Base-by-base conservation (phyloP, 2,797 vertebrate species). In the Novumbra hubbsi region DNA sequence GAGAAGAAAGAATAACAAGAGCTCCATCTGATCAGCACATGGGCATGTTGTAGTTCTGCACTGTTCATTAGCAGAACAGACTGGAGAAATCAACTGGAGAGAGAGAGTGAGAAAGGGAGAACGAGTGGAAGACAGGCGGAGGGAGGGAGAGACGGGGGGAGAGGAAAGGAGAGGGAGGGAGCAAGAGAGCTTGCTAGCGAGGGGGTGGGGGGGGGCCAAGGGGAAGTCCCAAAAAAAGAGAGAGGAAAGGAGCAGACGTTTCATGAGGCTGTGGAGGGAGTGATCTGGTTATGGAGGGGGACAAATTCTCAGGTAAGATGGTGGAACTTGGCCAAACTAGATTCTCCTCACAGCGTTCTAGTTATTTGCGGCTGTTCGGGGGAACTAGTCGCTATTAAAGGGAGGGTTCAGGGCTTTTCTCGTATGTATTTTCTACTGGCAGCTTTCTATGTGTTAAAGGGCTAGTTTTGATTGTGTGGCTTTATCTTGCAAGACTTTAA, bases 251-350 rank as follows among this genome's bases (percentile, higher is more conserved):
- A 87, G 88, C 83, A 88, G 86, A 90, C 83, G 76, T 87, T 92
- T 81, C 89, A 92, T 92, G 91, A 92, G 90, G 86, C 83, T 85
- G 82, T 83, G 85, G 87, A 92, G 90, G 90, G 89, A 91, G 88
- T 85, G 85, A 85, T 89, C 85, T 80, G 86, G 84, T 79, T 82
- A 94, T 94, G 93, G 92, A 94, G 91, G 92, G 93, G 83, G 93
- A 94, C 89, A 94, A 91, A 90, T 94, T 94, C 83, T 93, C 93
- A 94, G 93, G 93, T 94, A 93, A 90, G 92, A 80, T 72, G 74
- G 41, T 2, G 55, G 74, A 76, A 78, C 60, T 68, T 74, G 48
- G 67, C 65, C 75, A 74, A 72, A 76, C n/a, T 73, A 57, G 1
- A 30, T 71, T 75, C 75, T 68, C 73, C 1, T 63, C 27, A 75